Conservation (phyloP, 2,113 vertebrate genomes). For the Podocnemis expansa region DNA sequence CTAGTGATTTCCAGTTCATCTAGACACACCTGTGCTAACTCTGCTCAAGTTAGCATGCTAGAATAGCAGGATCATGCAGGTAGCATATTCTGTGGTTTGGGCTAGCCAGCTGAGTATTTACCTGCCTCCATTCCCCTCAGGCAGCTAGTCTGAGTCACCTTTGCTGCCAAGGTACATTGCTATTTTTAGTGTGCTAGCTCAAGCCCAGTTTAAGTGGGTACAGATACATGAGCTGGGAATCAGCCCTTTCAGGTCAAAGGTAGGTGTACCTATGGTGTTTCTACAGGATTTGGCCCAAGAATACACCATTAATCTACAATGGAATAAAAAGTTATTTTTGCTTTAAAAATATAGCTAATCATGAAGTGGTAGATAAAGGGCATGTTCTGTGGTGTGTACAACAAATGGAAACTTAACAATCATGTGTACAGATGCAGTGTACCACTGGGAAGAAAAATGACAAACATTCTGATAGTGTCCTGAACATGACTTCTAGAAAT, state of each 20-base stretch:
- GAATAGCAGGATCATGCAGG: neutral
- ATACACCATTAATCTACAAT: neutral
- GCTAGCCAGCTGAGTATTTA: neutral
- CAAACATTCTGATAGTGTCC: neutral
- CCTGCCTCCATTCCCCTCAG: neutral
- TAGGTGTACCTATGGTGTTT: neutral
- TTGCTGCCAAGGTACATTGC: neutral
- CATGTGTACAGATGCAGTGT: neutral
- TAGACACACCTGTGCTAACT: neutral
- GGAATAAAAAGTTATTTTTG: neutral
- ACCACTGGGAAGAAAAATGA: neutral
- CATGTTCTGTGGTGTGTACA: neutral
- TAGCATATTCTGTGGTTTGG: neutral
- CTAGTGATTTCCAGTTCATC: neutral
- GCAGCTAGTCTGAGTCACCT: neutral
- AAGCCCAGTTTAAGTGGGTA: neutral
- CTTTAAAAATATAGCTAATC: neutral
- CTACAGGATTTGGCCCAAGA: neutral
- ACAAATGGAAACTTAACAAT: neutral
- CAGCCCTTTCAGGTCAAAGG: neutral
- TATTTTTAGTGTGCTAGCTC: neutral
- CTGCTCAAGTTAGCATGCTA: neutral
- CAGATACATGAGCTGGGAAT: neutral
- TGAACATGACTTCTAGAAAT: neutral
- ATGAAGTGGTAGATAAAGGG: neutral